Conservation (phyloP, 92 coral and sea anemone species). For the Siderastrea siderea region DNA sequence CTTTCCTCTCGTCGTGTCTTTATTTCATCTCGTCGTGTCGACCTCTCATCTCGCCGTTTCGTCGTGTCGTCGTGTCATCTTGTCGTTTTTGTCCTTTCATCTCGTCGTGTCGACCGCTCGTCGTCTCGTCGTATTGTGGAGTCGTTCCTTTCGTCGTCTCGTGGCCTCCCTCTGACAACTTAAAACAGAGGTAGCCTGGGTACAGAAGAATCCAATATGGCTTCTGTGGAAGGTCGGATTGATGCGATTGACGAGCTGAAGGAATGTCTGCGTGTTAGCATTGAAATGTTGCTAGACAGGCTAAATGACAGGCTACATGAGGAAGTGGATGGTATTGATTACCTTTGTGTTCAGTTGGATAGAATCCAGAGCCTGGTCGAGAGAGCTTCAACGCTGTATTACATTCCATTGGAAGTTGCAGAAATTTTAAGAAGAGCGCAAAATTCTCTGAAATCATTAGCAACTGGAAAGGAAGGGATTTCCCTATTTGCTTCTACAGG, state of each 20-base stretch:
- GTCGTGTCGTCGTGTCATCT: constrained; percentile 51
- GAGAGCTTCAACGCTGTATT: constrained; percentile 64
- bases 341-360: constrained; percentile 54
- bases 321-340: constrained; percentile 68
- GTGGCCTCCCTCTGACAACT: constrained; percentile 11
- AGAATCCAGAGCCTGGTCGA: constrained; percentile 64
- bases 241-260: constrained; percentile 38
- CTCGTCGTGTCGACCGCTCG: constrained; percentile 14
- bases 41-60: constrained; percentile 13
- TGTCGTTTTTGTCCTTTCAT: constrained; percentile 3
- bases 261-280: constrained; percentile 28
- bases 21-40: constrained; percentile 4
- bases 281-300: constrained; percentile 35
- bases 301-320: constrained; percentile 59
- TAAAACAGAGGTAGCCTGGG: constrained; percentile 11
- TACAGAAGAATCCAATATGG: constrained; percentile 42
- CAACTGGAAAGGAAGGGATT: constrained; percentile 28
- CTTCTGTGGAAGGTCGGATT: constrained; percentile 5
- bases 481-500: constrained; percentile 30
- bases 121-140: background rate
- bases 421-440: constrained; percentile 43
- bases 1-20: background rate
- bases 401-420: constrained; percentile 46
- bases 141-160: constrained; percentile 5
- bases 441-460: constrained; percentile 43